These are phyloP conservation scores for Marronus borbonicus DNA, from an alignment of 2,888 invertebrate genomes.

Conservation along the genomic window DNA sequence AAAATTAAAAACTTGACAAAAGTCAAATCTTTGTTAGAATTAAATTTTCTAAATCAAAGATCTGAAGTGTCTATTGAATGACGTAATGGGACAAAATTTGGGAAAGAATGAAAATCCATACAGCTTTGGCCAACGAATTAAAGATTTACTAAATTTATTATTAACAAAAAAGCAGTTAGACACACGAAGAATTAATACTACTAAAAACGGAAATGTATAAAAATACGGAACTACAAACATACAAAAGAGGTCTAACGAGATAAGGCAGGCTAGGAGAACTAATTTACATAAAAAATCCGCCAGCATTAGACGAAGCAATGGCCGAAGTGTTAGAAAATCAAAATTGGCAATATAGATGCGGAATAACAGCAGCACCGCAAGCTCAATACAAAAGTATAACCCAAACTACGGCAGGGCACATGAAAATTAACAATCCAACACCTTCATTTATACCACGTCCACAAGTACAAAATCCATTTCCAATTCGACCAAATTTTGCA, in stretches of 20 bases:
- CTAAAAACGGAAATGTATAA: no score
- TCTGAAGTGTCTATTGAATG: no score
- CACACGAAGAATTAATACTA: background rate
- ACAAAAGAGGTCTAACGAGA: no score
- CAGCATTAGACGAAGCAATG: background rate
- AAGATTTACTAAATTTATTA: background rate
- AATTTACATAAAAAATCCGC: background rate
- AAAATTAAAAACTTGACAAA: no score
- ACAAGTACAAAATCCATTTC: no score
- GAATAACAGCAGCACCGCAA: background rate
- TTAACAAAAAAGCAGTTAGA: background rate
- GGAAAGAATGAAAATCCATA: background rate
- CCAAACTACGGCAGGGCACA: background rate
- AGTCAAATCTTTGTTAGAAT: no score
- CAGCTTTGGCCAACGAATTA: background rate
- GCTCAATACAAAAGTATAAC: background rate
- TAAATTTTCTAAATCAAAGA: no score
- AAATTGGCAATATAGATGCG: background rate
- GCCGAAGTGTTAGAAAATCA: background rate
- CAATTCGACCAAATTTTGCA: no score
- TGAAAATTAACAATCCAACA: background rate
- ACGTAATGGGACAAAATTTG: no score
- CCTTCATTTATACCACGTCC: background rate
- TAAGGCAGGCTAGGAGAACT: background rate
- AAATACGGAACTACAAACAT: no score